These are phyloP conservation scores for Morelia viridis DNA, from an alignment of 2,797 vertebrate species.

Conservation along the genomic window DNA sequence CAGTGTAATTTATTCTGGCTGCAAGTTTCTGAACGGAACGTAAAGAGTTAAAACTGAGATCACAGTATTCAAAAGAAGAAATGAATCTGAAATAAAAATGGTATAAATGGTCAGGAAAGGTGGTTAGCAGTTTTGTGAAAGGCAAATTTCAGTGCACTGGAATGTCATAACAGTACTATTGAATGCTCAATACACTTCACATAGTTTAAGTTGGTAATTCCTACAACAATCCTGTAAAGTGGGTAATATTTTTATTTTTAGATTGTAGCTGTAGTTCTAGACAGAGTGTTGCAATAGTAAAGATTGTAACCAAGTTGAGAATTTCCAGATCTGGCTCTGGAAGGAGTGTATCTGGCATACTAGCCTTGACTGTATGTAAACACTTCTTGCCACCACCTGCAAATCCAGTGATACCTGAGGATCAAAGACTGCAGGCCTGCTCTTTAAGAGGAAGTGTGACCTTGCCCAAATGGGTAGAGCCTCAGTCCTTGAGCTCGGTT, in stretches of 20 bases:
- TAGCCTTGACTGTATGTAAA: not conserved
- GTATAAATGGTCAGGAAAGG: not conserved
- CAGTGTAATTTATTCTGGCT: slow-evolving; percentile 5
- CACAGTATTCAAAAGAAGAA: slow-evolving; percentile 13
- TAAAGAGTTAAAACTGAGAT: not conserved
- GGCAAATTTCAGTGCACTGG: not conserved
- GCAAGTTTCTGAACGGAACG: slow-evolving; percentile 2
- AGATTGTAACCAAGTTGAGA: not conserved
- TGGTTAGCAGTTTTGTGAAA: not conserved
- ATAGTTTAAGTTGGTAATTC: not conserved
- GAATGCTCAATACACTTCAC: not conserved
- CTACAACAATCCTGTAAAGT: not conserved
- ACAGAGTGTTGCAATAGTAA: not conserved
- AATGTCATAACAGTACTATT: not conserved
- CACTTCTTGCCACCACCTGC: not conserved
- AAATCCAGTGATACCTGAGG: not conserved
- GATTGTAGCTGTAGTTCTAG: no score
- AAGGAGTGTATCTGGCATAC: not conserved
- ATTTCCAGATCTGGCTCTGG: not conserved
- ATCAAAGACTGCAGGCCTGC: not conserved
- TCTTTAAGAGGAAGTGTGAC: not conserved
- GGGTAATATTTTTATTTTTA: not conserved
- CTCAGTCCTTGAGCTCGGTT: not conserved
- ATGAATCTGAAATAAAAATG: not conserved
- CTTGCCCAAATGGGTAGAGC: not conserved